Base-by-base conservation (phyloP, 2,113 vertebrate genomes). In the Regulus satrapa region DNA sequence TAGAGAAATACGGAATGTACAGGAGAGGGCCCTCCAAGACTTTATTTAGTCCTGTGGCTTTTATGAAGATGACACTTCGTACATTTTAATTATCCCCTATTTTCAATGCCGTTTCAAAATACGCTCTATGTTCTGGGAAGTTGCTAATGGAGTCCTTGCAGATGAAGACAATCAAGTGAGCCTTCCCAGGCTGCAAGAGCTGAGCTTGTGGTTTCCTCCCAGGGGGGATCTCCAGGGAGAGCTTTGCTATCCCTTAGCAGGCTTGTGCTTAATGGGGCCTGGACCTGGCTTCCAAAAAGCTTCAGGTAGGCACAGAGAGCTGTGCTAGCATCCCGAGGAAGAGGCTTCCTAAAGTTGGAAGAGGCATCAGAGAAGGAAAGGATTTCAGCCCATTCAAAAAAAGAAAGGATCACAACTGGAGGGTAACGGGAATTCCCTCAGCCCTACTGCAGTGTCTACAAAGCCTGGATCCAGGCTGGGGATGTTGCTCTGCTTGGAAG, bases 1-100 rank as follows among this genome's bases (percentile, higher is more conserved):
- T 89, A 61, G 82, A 94, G 80, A 96, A 96, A 94, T 88, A 94
- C 66, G 3, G 88, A 97, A 77, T 0, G 96, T 97, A 97, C 97
- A 97, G 97, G 97, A 97, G 97, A 96, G 97, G 97, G 97, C 96
- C 95, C 96, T 97, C 96, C 95, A 97, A 97, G 96, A 96, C 96
- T 97, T 97, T 89, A 80, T 66, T 97, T 97, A 92, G 92, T 95
- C 90, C 94, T 94, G 28, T 92, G 91, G 85, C 88, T 96, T 92
- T 96, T 91, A 95, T 96, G 95, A 97, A 96, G 91, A 96, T 97
- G 92, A 97, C 88, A 96, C 81, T 89, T 93, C 43, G 34, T 97
- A 95, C 95, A 96, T 90, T 95, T 96, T 96, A 96, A 86, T 85
- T 91, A 68, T 81, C 83, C 61, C 83, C 77, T 88, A 25, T 64